Conservation (phyloP, 2,113 vertebrate species). For the Cheilinus undulatus region DNA sequence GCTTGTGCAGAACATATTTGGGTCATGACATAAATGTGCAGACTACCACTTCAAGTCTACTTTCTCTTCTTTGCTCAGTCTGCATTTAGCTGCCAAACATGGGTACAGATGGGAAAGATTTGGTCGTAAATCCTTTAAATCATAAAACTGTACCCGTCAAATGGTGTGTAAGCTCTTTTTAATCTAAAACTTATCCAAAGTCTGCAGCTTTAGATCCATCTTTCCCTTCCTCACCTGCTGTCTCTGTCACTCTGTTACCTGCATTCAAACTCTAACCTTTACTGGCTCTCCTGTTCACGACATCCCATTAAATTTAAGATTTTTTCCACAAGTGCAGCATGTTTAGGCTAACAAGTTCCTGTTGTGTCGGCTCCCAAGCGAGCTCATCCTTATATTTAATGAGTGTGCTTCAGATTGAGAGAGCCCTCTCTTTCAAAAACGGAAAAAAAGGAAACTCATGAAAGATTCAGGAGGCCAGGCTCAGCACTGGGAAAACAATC, state of each 20-base stretch:
- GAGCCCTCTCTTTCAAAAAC: constrained; percentile 15
- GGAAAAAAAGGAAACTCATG: constrained; percentile 56
- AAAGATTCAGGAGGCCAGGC: constrained; percentile 74
- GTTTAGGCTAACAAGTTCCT: constrained; percentile 61
- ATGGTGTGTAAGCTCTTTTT: not conserved
- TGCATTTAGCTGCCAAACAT: constrained; percentile 23
- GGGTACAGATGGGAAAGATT: constrained; percentile 25
- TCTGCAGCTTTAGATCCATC: constrained; percentile 1
- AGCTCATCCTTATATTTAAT: constrained; percentile 69
- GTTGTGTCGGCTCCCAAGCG: constrained; percentile 50
- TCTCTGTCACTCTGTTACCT: not conserved
- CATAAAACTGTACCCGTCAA: constrained; percentile 9
- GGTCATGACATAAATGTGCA: constrained; percentile 66
- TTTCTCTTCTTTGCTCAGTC: constrained; percentile 1
- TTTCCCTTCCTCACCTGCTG: not conserved
- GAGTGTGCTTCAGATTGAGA: constrained; percentile 55
- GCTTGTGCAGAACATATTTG: constrained; percentile 52
- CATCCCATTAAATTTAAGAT: constrained; percentile 42
- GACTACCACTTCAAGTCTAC: constrained; percentile 34
- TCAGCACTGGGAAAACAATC: constrained; percentile 67
- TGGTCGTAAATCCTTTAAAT: constrained; percentile 22
- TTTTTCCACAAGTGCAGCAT: constrained; percentile 29
- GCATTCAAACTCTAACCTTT: constrained; percentile 34
- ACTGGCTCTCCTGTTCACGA: constrained; percentile 3
- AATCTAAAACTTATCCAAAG: constrained; percentile 16